Evolutionary conservation across 1,140 invertebrate species (phyloP), one percentile per base, ranked within the genome.

Genomic region (Orussus abietinus): DNA sequence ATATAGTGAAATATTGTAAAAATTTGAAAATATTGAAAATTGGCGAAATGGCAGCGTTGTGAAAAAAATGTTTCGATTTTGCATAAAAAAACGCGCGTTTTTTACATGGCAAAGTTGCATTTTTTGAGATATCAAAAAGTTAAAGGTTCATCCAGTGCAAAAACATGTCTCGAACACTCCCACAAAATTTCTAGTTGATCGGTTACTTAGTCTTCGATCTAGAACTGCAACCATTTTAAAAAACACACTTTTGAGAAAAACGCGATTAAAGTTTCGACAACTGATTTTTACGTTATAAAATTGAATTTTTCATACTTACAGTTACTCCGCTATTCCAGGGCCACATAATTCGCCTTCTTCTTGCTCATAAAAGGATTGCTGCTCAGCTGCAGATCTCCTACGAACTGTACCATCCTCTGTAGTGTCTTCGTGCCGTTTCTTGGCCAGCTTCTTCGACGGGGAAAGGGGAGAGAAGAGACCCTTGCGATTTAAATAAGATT

Each of bases 211-310:
- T 14, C 12, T 22, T 26, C 20, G 36, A 38, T 22, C 20, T 38
- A 38, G 20, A 10, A 17, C 19, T 20, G 20, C 20, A n/a, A 14
- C 36, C 22, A 13, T 38, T 20, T 38, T 38, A n/a, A 22, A 38
- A 38, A 26, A 38, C 22, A 3, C 19, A 26, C 12, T 38, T 38
- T 38, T 9, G 21, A 38, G 36, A 38, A 38, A 38, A 38, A 38
- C 36, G 36, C 22, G 22, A 28, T 38, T 25, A 38, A 38, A 38
- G 13, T 38, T 38, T 28, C 6, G 22, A 22, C 14, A 14, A 9
- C 29, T 25, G 36, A 25, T 38, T 38, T 38, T 38, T 38, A 11
- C 11, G 18, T 28, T 4, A 38, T 25, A 28, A 38, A 26, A 28
- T 38, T n/a, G 14, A 12, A 20, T 38, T 38, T 28, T 25, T 25